These are phyloP conservation scores for Arenaria interpres DNA, from an alignment of 2,113 vertebrate genomes.

Conservation along the genomic window DNA sequence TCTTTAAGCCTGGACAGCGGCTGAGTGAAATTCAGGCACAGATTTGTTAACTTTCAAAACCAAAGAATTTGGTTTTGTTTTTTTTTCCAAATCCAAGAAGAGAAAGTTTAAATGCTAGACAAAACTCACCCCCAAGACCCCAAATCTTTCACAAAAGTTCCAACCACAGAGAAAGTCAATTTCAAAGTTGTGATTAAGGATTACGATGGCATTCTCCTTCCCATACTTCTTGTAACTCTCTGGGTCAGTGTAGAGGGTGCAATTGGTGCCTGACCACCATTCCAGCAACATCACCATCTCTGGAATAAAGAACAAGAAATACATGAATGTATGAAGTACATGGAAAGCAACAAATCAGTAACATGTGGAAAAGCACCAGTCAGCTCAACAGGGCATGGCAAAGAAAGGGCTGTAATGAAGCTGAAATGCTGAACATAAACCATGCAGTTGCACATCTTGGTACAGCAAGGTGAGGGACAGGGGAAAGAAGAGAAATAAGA, in stretches of 20 bases:
- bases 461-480: background rate
- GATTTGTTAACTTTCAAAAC: background rate
- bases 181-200: slow-evolving; percentile 96
- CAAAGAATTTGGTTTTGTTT: background rate
- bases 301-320: slow-evolving; percentile 70
- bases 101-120: background rate
- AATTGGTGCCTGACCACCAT: slow-evolving; percentile 96
- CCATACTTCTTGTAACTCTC: slow-evolving; percentile 81
- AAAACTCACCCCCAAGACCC: slow-evolving; percentile 91
- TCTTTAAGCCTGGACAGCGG: background rate
- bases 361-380: background rate
- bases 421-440: background rate
- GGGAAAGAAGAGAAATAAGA: background rate
- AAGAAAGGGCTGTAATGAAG: background rate
- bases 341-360: background rate
- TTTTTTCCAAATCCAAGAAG: background rate
- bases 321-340: background rate
- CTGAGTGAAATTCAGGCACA: background rate
- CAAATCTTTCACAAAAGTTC: slow-evolving; percentile 93
- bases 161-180: slow-evolving; percentile 98
- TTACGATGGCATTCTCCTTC: slow-evolving; percentile 91
- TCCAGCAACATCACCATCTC: slow-evolving; percentile 94
- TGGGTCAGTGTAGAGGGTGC: slow-evolving; percentile 89
- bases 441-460: background rate
- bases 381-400: background rate